Evolutionary conservation across 2,888 invertebrate genomes (phyloP).

Genomic region (Trachelus troglodyta): DNA sequence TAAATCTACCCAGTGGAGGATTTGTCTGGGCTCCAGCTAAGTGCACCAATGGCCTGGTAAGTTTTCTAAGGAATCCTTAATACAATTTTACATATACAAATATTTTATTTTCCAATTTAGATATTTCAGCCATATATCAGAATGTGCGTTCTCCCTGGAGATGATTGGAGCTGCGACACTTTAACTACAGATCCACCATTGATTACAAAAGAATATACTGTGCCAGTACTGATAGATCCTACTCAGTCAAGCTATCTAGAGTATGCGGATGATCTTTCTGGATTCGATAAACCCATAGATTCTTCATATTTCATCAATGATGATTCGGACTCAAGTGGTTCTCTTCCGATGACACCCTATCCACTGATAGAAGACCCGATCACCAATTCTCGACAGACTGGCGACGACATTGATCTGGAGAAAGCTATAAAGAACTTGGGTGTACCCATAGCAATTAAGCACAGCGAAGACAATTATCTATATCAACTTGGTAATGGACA

Average conservation of each 20-base stretch:
- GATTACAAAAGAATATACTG: slow-evolving; percentile 24
- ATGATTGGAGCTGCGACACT: slow-evolving; percentile 48
- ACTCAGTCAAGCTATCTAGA: slow-evolving; percentile 39
- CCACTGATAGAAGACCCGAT: slow-evolving; percentile 40
- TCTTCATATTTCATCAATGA: slow-evolving; percentile 32
- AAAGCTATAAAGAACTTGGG: slow-evolving; percentile 9
- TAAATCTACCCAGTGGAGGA: slow-evolving; percentile 51
- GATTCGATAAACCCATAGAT: slow-evolving; percentile 25
- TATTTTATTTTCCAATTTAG: slow-evolving; percentile 31
- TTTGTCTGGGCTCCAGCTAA: slow-evolving; percentile 58
- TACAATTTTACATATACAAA: background rate
- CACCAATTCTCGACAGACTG: slow-evolving; percentile 1
- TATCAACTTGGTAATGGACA: slow-evolving; percentile 26
- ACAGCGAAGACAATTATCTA: slow-evolving; percentile 27
- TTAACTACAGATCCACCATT: slow-evolving; percentile 19
- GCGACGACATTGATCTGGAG: slow-evolving; percentile 9
- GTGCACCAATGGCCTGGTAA: slow-evolving; percentile 57
- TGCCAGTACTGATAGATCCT: slow-evolving; percentile 34
- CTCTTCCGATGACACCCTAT: slow-evolving; percentile 35
- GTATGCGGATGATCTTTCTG: slow-evolving; percentile 26
- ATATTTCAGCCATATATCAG: slow-evolving; percentile 55
- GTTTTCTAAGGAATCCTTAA: slow-evolving; percentile 6
- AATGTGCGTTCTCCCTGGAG: slow-evolving; percentile 54
- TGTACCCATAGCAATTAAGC: slow-evolving; percentile 17
- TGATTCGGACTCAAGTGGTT: slow-evolving; percentile 18